Percentiles rank a stretch among this genome's conserved stretches.
phyloP scores from a whole-genome alignment of 2,113 vertebrate species.

The Garra rufa region DNA sequence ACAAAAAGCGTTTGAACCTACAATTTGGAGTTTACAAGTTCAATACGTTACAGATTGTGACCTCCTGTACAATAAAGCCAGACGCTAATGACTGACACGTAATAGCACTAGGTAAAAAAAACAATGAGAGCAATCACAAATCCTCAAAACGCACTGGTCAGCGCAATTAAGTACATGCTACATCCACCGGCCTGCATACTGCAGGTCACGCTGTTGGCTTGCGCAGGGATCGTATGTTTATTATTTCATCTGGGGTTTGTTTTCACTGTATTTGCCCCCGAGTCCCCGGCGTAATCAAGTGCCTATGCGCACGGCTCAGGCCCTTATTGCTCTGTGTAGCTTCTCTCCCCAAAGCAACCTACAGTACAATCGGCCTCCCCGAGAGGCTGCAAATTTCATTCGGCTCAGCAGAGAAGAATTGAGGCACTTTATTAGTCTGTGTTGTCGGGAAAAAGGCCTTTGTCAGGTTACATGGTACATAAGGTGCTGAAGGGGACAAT shows the following conservation, averaged over 20 bases:
- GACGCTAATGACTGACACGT: neutral
- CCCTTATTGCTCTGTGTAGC: constrained; percentile 70
- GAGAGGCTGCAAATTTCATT: constrained; percentile 71
- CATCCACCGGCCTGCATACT: neutral
- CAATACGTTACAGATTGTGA: neutral
- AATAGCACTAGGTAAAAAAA: neutral
- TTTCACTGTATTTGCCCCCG: constrained; percentile 69
- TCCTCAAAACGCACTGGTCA: constrained; percentile 6
- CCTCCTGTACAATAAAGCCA: constrained; percentile 15
- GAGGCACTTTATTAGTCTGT: constrained; percentile 74
- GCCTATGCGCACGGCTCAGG: constrained; percentile 58
- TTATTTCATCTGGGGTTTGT: constrained; percentile 66
- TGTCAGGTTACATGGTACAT: constrained; percentile 51
- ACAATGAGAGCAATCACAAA: neutral
- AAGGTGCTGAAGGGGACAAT: constrained; percentile 36
- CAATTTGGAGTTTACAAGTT: constrained; percentile 10
- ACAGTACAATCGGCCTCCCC: constrained; percentile 38
- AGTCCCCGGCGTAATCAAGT: constrained; percentile 68
- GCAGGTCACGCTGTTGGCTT: constrained; percentile 14
- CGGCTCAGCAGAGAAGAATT: constrained; percentile 67
- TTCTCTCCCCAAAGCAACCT: constrained; percentile 51
- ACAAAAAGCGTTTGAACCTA: neutral
- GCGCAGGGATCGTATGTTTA: constrained; percentile 58
- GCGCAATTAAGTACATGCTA: constrained; percentile 16
- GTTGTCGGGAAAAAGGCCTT: constrained; percentile 56